Conservation (phyloP, 2,888 invertebrate species). For the Cephonodes hylas region DNA sequence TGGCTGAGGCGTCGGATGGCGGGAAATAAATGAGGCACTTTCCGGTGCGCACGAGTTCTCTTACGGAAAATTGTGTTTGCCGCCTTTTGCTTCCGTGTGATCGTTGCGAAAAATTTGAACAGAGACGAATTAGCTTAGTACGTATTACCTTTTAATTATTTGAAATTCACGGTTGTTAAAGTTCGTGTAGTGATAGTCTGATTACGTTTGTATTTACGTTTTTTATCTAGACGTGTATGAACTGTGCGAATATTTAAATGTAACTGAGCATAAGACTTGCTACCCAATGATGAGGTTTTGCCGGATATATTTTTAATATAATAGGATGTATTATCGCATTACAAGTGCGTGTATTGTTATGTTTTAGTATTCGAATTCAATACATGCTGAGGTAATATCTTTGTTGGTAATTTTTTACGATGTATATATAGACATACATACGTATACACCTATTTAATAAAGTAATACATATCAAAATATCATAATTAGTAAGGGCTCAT, state of each 20-base stretch:
- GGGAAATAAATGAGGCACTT: conserved; percentile 71
- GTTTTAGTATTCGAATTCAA: too few relatives aligned
- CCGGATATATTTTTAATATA: not conserved
- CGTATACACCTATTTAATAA: too few relatives aligned
- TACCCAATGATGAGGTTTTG: not conserved
- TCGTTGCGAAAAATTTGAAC: conserved; percentile 36
- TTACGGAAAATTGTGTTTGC: conserved; percentile 72
- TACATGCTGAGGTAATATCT: too few relatives aligned
- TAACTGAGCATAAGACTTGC: not conserved
- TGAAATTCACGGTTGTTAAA: too few relatives aligned
- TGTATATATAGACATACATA: too few relatives aligned
- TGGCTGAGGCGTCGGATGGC: conserved; percentile 76
- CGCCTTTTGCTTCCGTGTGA: conserved; percentile 58
- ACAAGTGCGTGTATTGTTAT: not conserved
- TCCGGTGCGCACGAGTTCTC: conserved; percentile 71
- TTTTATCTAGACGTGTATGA: not conserved
- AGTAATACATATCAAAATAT: not conserved
- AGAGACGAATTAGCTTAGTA: conserved; percentile 5
- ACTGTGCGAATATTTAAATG: not conserved
- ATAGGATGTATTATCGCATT: not conserved
- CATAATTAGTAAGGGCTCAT: too few relatives aligned
- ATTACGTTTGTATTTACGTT: not conserved
- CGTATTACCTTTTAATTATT: not conserved
- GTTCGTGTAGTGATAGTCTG: not conserved
- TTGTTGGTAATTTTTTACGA: too few relatives aligned